Conservation (phyloP, 2,113 vertebrate species). For the Sylvietta virens region DNA sequence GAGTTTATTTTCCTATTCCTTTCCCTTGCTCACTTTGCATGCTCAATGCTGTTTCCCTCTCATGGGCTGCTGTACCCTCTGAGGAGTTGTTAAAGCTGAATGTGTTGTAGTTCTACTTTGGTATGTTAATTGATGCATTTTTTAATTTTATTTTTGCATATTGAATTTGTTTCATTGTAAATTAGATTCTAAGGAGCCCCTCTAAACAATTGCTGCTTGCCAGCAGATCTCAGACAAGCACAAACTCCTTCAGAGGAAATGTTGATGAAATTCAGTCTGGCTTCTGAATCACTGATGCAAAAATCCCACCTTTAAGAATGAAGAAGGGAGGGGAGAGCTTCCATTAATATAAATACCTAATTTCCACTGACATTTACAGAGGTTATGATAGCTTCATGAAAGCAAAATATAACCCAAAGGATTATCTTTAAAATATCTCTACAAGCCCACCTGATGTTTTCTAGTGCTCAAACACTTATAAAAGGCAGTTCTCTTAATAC, state of each 20-base stretch:
- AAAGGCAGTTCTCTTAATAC: constrained; percentile 31
- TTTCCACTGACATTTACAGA: constrained; percentile 62
- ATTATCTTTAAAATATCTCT: constrained; percentile 37
- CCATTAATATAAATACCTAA: constrained; percentile 47
- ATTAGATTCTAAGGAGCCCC: constrained; percentile 49
- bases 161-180: constrained; percentile 64
- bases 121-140: constrained; percentile 68
- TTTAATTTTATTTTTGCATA: constrained; percentile 67
- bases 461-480: constrained; percentile 5
- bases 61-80: neutral
- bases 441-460: constrained; percentile 36
- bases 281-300: constrained; percentile 28
- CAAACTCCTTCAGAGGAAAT: constrained; percentile 28
- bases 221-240: constrained; percentile 21
- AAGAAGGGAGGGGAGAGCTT: neutral
- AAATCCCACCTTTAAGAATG: constrained; percentile 1
- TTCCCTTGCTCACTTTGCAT: neutral
- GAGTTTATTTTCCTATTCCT: neutral
- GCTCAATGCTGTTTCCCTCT: neutral
- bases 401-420: constrained; percentile 43
- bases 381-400: constrained; percentile 33
- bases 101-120: constrained; percentile 44
- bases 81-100: constrained; percentile 49
- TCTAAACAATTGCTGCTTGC: constrained; percentile 47
- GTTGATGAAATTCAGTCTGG: constrained; percentile 34